Base-by-base conservation (phyloP, 2,888 invertebrate genomes). In the Eretmocerus hayati region DNA sequence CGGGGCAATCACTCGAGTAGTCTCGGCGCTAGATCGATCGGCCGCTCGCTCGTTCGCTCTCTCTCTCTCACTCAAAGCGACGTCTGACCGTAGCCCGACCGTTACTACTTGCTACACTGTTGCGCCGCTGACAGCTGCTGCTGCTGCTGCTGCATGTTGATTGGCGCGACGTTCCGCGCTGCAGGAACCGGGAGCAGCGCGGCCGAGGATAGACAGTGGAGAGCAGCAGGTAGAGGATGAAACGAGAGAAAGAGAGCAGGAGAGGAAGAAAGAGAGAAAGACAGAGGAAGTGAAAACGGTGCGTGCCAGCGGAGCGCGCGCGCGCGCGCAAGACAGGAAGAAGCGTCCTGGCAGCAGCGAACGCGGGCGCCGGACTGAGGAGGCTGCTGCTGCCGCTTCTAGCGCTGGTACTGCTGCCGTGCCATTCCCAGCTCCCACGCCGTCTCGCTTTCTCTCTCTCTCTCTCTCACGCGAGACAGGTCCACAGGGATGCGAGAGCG, bases 211-310 rank as follows among this genome's bases (percentile, higher is more conserved):
- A 11, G 26, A 11, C 6, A 6, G 26, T 11, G 26, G 26, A 26
- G 26, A 11, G n/a, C n/a, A n/a, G n/a, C n/a, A n/a, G n/a, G n/a
- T n/a, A n/a, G n/a, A n/a, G n/a, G n/a, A n/a, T n/a, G n/a, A n/a
- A n/a, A n/a, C n/a, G n/a, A n/a, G n/a, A 26, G 26, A 6, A 1
- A 26, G 33, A n/a, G 33, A 15, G 22, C 21, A 22, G 18, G 9
- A 11, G n/a, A n/a, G n/a, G 22, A 21, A 21, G 21, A 21, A 22
- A 41, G 52, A 41, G 35, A 44, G 33, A 44, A 40, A 46, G 50
- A 46, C 35, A 30, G 33, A 33, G 33, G 15, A 15, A 13, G 15
- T 9, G 11, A 26, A 26, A 26, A 26, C 6, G 8, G 26, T 11
- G 33, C 9, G 33, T 5, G 8, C 33, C n/a, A 26, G 41, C 33